Base-by-base conservation (phyloP, 1,140 invertebrate genomes). In the Euschistus heros region DNA sequence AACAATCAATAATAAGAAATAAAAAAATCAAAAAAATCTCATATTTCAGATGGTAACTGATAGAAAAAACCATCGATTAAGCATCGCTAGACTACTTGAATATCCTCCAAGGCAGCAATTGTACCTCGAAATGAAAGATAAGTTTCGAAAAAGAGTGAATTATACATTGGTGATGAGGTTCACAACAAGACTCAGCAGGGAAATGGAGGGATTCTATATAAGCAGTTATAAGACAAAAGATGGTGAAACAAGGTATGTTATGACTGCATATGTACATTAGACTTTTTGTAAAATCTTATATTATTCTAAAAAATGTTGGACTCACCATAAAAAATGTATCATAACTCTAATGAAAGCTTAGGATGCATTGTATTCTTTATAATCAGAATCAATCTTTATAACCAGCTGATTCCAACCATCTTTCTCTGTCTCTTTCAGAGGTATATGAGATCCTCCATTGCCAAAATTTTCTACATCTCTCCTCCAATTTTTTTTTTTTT, bases 171-270 rank as follows among this genome's bases (percentile, higher is more conserved):
- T 84, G 69, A 78, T 96, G 61, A 82, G 87, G 67, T 97, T 92
- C 78, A 84, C 86, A 65, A 89, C 88, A 10, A 84, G 84, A 69
- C 76, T 97, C 55, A 85, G 83, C 67, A 84, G 82, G 57, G 86
- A 89, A 70, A 82, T 94, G 66, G 85, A 91, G 74, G 95, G 94
- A 0, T 95, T 97, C 79, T 97, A 97, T 78, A 80, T 94, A 20
- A 91, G 92, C 70, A 89, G 87, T 69, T 96, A 95, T 70, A 83
- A 84, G 57, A 85, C 80, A 65, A 76, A 79, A 42, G 80, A 83
- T 69, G 88, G 87, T 54, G 82, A 90, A 71, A 86, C 84, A 76
- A 88, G 88, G 92, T 94, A 37, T 37, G 33, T 13, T 37, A 10
- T 37, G 1, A 10, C 7, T 30, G 2, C 13, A 37, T 13, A 10